Percentiles rank a stretch among this genome's conserved stretches.
These are phyloP conservation scores for Drosophila birchii DNA, from an alignment of 2,888 invertebrate species.

Conservation along the genomic window DNA sequence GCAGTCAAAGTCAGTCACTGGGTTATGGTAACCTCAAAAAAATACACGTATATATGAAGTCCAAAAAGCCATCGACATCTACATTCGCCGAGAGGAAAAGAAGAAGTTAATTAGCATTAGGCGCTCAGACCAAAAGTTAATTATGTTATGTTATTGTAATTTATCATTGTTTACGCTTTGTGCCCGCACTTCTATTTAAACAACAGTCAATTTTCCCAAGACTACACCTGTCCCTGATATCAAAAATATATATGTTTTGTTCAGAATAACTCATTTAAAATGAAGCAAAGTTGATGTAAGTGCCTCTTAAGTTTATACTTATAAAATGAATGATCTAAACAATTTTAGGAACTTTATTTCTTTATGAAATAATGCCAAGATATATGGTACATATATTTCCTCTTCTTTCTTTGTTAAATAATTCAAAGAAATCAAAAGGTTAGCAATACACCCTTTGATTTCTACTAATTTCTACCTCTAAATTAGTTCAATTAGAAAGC, in stretches of 20 bases:
- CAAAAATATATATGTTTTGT: conserved; percentile 2
- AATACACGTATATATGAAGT: conserved; percentile 8
- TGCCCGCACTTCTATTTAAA: conserved; percentile 62
- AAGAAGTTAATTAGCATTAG: conserved; percentile 68
- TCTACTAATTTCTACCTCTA: neutral
- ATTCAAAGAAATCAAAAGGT: neutral
- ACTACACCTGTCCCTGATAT: conserved; percentile 17
- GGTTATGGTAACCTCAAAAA: conserved; percentile 59
- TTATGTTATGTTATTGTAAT: conserved; percentile 70
- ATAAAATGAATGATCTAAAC: too few relatives aligned
- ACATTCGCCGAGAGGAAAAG: conserved; percentile 23
- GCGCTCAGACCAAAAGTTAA: conserved; percentile 52
- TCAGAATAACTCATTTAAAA: neutral
- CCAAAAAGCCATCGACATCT: conserved; percentile 16
- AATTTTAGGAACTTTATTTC: too few relatives aligned
- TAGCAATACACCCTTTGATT: too few relatives aligned
- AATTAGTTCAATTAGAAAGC: conserved; percentile 2
- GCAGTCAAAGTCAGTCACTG: conserved; percentile 67
- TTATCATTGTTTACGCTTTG: conserved; percentile 74
- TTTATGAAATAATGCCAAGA: neutral
- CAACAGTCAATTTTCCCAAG: conserved; percentile 52
- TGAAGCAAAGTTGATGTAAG: neutral
- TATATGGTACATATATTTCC: neutral
- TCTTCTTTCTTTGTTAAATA: neutral
- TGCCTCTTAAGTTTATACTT: too few relatives aligned